Evolutionary conservation across 1,140 invertebrate species (phyloP).

Genomic region (Lepidurus couesii): DNA sequence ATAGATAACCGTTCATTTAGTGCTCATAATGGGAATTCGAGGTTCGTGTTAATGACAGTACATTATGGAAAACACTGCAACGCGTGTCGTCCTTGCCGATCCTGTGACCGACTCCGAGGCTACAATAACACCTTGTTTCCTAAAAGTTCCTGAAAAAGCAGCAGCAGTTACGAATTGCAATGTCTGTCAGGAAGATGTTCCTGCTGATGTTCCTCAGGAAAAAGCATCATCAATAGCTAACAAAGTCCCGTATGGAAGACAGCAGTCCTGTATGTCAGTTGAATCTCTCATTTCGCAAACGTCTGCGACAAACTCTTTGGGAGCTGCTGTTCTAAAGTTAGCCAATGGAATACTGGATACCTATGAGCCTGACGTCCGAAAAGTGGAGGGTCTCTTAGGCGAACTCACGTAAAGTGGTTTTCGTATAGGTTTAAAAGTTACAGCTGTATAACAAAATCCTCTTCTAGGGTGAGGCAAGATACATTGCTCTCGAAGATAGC

Average conservation of each 20-base stretch:
- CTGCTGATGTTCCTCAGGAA: not conserved
- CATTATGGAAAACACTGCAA: not conserved
- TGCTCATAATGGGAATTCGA: not conserved
- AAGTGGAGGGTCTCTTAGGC: slow-evolving; percentile 33
- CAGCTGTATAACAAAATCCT: not conserved
- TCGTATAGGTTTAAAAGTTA: slow-evolving; percentile 29
- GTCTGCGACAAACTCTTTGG: not conserved
- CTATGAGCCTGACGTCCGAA: slow-evolving; percentile 35
- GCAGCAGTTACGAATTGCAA: not conserved
- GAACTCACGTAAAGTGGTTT: slow-evolving; percentile 37
- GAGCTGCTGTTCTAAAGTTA: slow-evolving; percentile 30
- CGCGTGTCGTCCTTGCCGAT: not conserved
- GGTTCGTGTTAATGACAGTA: not conserved
- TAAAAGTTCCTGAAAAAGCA: slow-evolving; percentile 1
- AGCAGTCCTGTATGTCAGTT: not conserved
- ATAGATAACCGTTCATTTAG: not conserved
- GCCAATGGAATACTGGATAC: slow-evolving; percentile 34
- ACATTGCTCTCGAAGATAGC: slow-evolving; percentile 36
- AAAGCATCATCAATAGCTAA: not conserved
- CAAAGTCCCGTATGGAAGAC: not conserved
- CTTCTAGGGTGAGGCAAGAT: slow-evolving; percentile 36
- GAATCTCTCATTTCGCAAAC: not conserved
- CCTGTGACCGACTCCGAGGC: not conserved
- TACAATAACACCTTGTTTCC: not conserved
- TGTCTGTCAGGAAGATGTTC: not conserved